A percentile compares a stretch with the other conserved stretches of the same genome.
Evolutionary conservation across 35 echinoderm and acorn worm species (phyloP).

Genomic region (Amphiura filiformis): DNA sequence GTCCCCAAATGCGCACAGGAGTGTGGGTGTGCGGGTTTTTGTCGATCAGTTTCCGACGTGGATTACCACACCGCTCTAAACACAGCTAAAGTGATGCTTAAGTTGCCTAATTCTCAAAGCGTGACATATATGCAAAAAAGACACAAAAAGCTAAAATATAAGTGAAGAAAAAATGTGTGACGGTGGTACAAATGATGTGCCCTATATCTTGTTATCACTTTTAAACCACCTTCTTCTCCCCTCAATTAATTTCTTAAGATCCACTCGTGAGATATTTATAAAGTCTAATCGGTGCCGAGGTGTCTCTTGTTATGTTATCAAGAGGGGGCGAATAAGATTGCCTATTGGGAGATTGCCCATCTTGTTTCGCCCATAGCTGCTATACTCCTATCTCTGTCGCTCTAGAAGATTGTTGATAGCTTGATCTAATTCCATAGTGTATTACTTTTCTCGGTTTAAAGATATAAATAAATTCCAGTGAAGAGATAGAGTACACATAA

Average conservation of each 20-base stretch:
- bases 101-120: constrained; percentile 10
- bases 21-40: not conserved
- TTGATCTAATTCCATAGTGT: not conserved
- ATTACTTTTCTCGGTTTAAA: not conserved
- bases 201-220: not conserved
- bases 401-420: not conserved
- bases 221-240: not conserved
- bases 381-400: not conserved
- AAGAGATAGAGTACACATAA: not conserved
- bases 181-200: not conserved
- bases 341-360: not conserved
- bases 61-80: not conserved
- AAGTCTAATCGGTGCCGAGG: not conserved
- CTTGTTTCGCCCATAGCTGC: not conserved
- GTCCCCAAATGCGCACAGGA: constrained; percentile 1
- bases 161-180: not conserved
- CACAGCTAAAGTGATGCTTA: constrained; percentile 14
- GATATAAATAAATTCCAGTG: not conserved
- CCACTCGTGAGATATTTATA: not conserved
- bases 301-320: not conserved
- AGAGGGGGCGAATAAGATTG: not conserved
- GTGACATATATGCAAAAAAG: constrained; percentile 10
- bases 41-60: constrained; percentile 5
- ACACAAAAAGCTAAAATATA: not conserved
- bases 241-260: constrained; percentile 13